A percentile compares a stretch with the other conserved stretches of the same genome.
phyloP scores from a whole-genome alignment of 2,797 vertebrate species.

The Lagorchestes hirsutus region DNA sequence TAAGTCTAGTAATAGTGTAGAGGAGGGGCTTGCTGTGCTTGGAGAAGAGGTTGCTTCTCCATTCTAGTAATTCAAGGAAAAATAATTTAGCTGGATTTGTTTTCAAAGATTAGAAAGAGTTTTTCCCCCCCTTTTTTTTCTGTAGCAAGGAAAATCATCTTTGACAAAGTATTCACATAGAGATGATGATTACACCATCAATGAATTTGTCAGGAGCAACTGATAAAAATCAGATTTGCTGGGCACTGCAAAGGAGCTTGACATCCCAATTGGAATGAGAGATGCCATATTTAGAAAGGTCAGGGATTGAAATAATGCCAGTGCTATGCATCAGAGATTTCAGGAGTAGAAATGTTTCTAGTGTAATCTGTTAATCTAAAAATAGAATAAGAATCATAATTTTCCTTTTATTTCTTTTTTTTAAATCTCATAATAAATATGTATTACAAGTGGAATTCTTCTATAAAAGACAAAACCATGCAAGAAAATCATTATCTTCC shows the following conservation, averaged over 20 bases:
- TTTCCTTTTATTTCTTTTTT: neutral
- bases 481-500: constrained; percentile 65
- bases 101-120: neutral
- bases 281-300: neutral
- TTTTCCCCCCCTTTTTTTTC: neutral
- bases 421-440: constrained; percentile 47
- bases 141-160: neutral
- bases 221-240: constrained; percentile 6
- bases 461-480: constrained; percentile 12
- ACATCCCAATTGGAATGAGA: neutral
- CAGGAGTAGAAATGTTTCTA: neutral
- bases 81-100: neutral
- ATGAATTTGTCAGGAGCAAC: neutral
- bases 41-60: neutral
- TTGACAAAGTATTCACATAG: neutral
- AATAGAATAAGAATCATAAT: constrained; percentile 3
- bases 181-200: neutral
- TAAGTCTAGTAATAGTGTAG: neutral
- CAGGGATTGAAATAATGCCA: neutral
- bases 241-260: neutral
- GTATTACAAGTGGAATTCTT: neutral
- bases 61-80: constrained; percentile 26
- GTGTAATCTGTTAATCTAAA: neutral
- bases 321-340: neutral
- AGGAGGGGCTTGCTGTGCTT: neutral